A percentile compares a stretch with the other conserved stretches of the same genome.
Evolutionary conservation across 2,888 invertebrate genomes (phyloP).

Genomic region (Apodemia mormo): DNA sequence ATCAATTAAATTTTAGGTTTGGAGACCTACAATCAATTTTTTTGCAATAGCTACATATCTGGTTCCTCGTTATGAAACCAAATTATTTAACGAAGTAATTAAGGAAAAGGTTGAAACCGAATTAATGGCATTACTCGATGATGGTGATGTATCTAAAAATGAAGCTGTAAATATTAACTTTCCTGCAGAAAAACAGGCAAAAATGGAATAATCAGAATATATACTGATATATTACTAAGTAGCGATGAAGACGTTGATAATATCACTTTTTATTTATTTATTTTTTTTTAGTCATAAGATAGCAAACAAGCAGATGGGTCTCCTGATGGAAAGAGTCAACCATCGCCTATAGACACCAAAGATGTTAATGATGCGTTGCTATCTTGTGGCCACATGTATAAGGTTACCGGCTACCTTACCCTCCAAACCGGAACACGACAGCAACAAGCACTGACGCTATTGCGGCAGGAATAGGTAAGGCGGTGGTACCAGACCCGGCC

Average conservation of each 20-base stretch:
- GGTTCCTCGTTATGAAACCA: slow-evolving; percentile 23
- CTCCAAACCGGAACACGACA: too few species aligned
- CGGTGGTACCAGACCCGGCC: too few species aligned
- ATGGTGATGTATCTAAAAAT: not conserved
- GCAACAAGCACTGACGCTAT: too few species aligned
- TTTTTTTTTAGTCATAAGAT: too few species aligned
- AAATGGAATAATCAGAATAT: not conserved
- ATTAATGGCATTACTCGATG: not conserved
- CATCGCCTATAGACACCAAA: too few species aligned
- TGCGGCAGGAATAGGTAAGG: too few species aligned
- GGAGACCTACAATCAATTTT: slow-evolving; percentile 9
- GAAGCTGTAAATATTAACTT: not conserved
- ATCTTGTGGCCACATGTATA: too few species aligned
- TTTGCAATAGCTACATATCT: slow-evolving; percentile 16
- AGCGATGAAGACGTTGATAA: slow-evolving; percentile 4
- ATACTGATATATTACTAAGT: not conserved
- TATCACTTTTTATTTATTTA: too few species aligned
- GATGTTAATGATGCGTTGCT: too few species aligned
- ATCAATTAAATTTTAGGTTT: slow-evolving; percentile 14
- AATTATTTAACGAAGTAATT: slow-evolving; percentile 22
- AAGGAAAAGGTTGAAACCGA: slow-evolving; percentile 14
- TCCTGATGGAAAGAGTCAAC: too few species aligned
- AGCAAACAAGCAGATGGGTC: too few species aligned
- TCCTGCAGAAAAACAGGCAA: slow-evolving; percentile 12
- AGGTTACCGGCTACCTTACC: too few species aligned